Percentiles rank a stretch among this genome's conserved stretches.
These are phyloP conservation scores for Neoniphon sammara DNA, from an alignment of 2,797 vertebrate species.

Conservation along the genomic window DNA sequence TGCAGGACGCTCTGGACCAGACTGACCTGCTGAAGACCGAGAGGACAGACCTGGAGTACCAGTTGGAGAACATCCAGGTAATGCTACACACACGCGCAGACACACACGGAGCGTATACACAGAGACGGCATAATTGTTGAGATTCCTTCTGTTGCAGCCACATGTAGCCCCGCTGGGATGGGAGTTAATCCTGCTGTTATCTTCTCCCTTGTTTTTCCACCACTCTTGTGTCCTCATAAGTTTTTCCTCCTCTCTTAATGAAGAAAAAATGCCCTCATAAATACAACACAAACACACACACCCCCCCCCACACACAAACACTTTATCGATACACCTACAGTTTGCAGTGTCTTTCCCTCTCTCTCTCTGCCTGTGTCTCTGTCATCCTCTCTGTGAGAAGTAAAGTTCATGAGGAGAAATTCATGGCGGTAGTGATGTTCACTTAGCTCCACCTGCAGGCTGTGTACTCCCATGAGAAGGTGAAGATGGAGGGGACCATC, in stretches of 20 bases:
- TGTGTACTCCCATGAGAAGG: slow-evolving; percentile 98
- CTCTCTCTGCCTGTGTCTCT: slow-evolving; percentile 45
- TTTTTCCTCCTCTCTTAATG: not conserved
- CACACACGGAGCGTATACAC: no score
- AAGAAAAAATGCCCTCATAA: not conserved
- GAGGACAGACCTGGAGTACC: slow-evolving; percentile 95
- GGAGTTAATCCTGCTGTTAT: slow-evolving; percentile 4
- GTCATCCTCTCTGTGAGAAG: slow-evolving; percentile 60
- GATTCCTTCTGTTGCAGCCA: not conserved
- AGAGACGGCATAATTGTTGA: no score
- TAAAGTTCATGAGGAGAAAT: slow-evolving; percentile 74
- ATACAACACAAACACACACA: slow-evolving; percentile 20
- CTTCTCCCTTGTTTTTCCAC: slow-evolving; percentile 36
- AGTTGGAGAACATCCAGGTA: slow-evolving; percentile 87
- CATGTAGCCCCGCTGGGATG: not conserved
- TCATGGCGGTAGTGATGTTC: slow-evolving; percentile 82
- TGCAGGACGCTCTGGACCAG: slow-evolving; percentile 96
- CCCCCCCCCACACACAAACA: not conserved
- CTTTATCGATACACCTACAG: not conserved
- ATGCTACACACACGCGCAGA: no score
- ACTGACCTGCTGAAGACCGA: slow-evolving; percentile 98
- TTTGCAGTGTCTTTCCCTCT: not conserved
- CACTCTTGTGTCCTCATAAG: slow-evolving; percentile 11
- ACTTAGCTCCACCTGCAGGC: slow-evolving; percentile 85
- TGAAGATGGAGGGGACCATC: slow-evolving; percentile 99